Evolutionary conservation across 2,797 vertebrate genomes (phyloP).

Genomic region (Neostethus bicornis): DNA sequence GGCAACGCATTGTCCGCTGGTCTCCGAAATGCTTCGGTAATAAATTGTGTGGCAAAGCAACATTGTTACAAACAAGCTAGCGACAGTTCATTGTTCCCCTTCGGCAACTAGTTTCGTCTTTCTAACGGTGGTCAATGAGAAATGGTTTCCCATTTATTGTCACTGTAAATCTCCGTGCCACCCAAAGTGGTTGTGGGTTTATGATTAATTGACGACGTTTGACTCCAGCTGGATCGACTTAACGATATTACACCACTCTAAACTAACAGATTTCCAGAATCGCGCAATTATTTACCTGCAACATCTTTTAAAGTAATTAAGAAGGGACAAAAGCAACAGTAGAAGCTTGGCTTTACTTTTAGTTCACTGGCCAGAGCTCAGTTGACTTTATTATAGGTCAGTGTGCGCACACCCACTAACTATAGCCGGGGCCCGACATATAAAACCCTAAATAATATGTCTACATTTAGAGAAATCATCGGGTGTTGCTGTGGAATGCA

Average conservation of each 20-base stretch:
- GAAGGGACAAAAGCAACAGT: slow-evolving; percentile 14
- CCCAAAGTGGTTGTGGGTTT: neutral
- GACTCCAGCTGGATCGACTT: slow-evolving; percentile 11
- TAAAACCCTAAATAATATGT: slow-evolving; percentile 76
- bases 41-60: too few relatives aligned
- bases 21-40: too few relatives aligned
- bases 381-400: slow-evolving; percentile 66
- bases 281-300: slow-evolving; percentile 12
- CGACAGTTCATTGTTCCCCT: too few relatives aligned
- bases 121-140: slow-evolving; percentile 4
- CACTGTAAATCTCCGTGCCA: neutral
- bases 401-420: slow-evolving; percentile 67
- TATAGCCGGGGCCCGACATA: slow-evolving; percentile 59
- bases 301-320: slow-evolving; percentile 19
- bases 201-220: neutral
- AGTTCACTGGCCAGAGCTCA: slow-evolving; percentile 35
- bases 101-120: neutral
- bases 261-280: neutral
- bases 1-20: too few relatives aligned
- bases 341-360: slow-evolving; percentile 25
- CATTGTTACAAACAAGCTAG: too few relatives aligned
- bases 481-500: slow-evolving; percentile 71
- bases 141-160: neutral
- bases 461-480: slow-evolving; percentile 74
- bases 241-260: neutral